These are phyloP conservation scores for Thymelicus sylvestris DNA, from an alignment of 2,888 invertebrate genomes.

Conservation along the genomic window DNA sequence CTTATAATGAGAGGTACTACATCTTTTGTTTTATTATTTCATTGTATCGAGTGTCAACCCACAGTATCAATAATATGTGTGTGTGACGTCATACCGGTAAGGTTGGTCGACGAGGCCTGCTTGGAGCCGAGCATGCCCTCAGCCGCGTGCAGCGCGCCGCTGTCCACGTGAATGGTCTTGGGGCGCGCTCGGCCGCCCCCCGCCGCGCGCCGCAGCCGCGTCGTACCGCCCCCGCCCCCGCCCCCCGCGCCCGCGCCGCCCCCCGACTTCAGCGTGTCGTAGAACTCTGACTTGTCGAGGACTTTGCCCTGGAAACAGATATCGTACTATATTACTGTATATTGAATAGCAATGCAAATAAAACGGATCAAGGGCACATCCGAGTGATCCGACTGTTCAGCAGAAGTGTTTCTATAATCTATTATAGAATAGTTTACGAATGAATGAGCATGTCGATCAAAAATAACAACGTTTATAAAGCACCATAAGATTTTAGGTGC, in stretches of 20 bases:
- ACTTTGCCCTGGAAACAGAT: slow-evolving; percentile 88
- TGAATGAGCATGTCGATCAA: too few species aligned
- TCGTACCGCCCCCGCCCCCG: slow-evolving; percentile 52
- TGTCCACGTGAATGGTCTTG: slow-evolving; percentile 96
- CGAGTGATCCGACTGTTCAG: too few species aligned
- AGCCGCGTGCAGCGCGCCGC: slow-evolving; percentile 90
- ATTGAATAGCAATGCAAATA: too few species aligned
- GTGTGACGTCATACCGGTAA: slow-evolving; percentile 86
- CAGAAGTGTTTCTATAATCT: too few species aligned
- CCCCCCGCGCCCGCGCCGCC: slow-evolving; percentile 37
- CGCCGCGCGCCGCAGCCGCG: slow-evolving; percentile 74
- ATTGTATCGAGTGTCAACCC: too few species aligned
- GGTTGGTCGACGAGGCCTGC: slow-evolving; percentile 92
- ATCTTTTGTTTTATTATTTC: too few species aligned
- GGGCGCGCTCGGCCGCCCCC: slow-evolving; percentile 89
- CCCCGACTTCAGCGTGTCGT: slow-evolving; percentile 60
- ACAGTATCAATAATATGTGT: neutral
- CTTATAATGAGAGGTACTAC: too few species aligned
- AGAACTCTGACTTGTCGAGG: slow-evolving; percentile 86
- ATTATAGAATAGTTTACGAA: too few species aligned
- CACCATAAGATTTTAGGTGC: too few species aligned
- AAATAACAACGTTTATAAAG: too few species aligned
- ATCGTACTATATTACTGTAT: too few species aligned
- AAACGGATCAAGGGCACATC: too few species aligned
- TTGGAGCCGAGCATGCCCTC: slow-evolving; percentile 90